These are phyloP conservation scores for Apeira syringaria DNA, from an alignment of 2,888 invertebrate genomes.

Conservation along the genomic window DNA sequence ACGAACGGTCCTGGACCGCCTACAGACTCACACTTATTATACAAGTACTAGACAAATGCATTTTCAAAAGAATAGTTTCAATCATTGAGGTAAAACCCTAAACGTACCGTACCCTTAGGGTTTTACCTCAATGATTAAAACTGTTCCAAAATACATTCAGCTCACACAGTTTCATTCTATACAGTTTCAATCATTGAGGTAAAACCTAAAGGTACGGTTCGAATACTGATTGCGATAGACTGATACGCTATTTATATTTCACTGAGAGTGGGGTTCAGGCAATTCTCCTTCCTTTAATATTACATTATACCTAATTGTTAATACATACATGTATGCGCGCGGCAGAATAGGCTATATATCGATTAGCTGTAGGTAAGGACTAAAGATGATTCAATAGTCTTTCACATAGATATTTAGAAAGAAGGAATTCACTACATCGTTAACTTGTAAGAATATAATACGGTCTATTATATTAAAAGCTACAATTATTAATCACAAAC, in stretches of 20 bases:
- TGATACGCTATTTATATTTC: slow-evolving; percentile 10
- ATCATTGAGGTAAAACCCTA: slow-evolving; percentile 49
- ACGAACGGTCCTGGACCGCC: slow-evolving; percentile 18
- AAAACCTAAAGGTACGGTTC: slow-evolving; percentile 43
- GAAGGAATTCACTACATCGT: slow-evolving; percentile 27
- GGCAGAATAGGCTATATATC: slow-evolving; percentile 1
- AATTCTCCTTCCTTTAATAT: slow-evolving; percentile 14
- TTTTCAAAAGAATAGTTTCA: slow-evolving; percentile 33
- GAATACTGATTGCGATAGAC: slow-evolving; percentile 40
- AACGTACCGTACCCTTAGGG: no score
- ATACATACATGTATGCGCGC: slow-evolving; percentile 1
- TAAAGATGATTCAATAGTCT: slow-evolving; percentile 12
- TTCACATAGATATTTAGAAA: slow-evolving; percentile 21
- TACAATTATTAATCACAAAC: slow-evolving; percentile 33
- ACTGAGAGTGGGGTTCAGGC: slow-evolving; percentile 9
- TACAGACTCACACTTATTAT: slow-evolving; percentile 23
- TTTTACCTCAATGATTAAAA: no score
- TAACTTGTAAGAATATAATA: slow-evolving; percentile 28
- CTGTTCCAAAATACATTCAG: no score
- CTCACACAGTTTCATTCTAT: no score
- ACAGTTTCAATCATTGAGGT: slow-evolving; percentile 44
- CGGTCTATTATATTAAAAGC: slow-evolving; percentile 33
- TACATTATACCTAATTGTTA: neutral
- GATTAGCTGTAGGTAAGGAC: slow-evolving; percentile 4
- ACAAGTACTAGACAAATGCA: slow-evolving; percentile 28